phyloP scores from a whole-genome alignment of 1,140 invertebrate species.

The Caenorhabditis inopinata region DNA sequence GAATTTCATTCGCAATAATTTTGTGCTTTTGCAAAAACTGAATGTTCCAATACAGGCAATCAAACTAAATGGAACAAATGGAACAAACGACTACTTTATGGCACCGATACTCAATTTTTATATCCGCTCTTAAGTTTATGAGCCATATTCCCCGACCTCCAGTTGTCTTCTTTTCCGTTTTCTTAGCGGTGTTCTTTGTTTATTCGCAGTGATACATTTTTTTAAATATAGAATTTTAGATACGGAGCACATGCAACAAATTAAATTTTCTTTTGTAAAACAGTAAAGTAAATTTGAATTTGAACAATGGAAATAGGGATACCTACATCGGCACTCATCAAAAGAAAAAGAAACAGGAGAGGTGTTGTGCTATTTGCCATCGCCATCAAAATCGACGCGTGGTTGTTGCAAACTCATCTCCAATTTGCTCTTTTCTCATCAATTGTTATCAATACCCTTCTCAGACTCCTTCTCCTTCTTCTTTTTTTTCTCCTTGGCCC shows the following conservation, averaged over 20 bases:
- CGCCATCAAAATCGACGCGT: conserved; percentile 21
- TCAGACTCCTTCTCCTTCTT: not conserved
- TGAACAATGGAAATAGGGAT: not conserved
- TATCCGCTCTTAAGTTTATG: conserved; percentile 23
- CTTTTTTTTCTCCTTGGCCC: not conserved
- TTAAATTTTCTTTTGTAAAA: no score
- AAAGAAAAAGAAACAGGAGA: not conserved
- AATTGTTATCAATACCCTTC: conserved; percentile 33
- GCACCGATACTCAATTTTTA: not conserved
- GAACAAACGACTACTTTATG: not conserved
- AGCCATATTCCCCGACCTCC: not conserved
- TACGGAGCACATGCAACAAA: no score
- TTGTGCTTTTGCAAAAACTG: no score
- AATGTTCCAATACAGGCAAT: no score
- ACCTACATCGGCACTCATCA: not conserved
- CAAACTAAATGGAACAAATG: not conserved
- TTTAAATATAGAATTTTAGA: no score
- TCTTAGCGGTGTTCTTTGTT: conserved; percentile 21
- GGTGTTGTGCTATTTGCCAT: conserved; percentile 11
- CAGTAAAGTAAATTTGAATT: no score
- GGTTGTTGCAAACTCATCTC: conserved; percentile 26
- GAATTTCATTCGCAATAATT: no score
- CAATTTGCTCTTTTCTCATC: conserved; percentile 32
- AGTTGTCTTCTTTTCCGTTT: not conserved
- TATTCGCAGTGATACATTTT: no score